Evolutionary conservation across 2,888 invertebrate species (phyloP), one percentile per base, ranked within the genome.

Genomic region (Plusia festucae): DNA sequence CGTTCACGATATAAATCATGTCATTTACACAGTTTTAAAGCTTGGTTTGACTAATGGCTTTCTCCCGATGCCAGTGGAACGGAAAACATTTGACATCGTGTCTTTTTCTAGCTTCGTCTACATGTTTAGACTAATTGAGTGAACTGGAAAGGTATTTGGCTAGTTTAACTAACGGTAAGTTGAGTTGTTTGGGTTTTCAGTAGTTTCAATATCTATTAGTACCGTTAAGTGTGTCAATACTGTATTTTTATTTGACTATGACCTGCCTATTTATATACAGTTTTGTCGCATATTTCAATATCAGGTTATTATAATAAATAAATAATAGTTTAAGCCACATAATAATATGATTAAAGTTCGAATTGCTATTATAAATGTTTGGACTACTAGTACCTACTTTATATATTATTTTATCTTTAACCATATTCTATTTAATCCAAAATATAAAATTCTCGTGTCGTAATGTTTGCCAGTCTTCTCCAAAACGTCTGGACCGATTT

Each of bases 1-100:
- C 85, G 84, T 81, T 82, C 77, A 60, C 77, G 77, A 82, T 84
- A 89, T 89, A 89, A 91, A 90, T 90, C 88, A 90, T 84, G 86
- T 85, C 90, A 86, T 85, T 88, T 85, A 87, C 88, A 87, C 86
- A 87, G 88, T 90, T 90, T 89, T 85, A 88, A 90, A 89, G 88
- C 88, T 78, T 74, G 82, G 83, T 86, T 86, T 88, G 88, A 89
- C 85, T 90, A 90, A 91, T 90, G 86, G 86, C 78, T 83, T 86
- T 88, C 87, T 82, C 76, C 78, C 40, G 79, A 70, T 77, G 73
- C 78, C 78, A 78, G 78, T 71, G 68, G 77, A 79, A 81, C 74
- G 78, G 72, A 83, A 82, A n/a, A 76, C 81, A 68, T 86, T 84
- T 85, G 85, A 85, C 82, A 52, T 85, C 67, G 65, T 78, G 76